Percentiles rank a stretch among this genome's conserved stretches.
Conservation (phyloP, 2,797 vertebrate species). For the Darevskia nairensis region DNA sequence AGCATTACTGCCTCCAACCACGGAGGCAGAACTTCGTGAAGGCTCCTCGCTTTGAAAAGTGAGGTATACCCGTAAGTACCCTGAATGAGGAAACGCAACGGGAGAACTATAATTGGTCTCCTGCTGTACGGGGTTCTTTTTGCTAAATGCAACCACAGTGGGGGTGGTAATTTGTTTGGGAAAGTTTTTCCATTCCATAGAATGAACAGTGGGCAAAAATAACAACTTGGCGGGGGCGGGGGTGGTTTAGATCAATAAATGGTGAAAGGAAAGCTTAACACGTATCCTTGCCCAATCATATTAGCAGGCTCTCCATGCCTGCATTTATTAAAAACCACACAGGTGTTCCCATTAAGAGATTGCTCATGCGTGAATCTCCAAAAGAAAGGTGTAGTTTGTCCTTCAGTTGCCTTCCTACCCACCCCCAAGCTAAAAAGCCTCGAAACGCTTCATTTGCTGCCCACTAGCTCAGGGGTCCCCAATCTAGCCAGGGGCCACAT, state of each 20-base stretch:
- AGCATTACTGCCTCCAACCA: too few relatives aligned
- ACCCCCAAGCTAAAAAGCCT: neutral
- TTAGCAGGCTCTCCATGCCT: neutral
- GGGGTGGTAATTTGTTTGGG: neutral
- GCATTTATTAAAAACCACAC: neutral
- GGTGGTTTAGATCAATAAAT: neutral
- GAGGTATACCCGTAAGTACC: neutral
- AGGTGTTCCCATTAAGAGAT: neutral
- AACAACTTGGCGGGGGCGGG: too few relatives aligned
- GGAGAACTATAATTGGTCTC: neutral
- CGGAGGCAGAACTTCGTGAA: too few relatives aligned
- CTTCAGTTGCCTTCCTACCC: neutral
- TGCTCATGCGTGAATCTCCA: neutral
- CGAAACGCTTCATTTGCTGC: neutral
- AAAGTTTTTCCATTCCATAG: neutral
- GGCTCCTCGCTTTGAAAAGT: neutral
- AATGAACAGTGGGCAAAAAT: neutral
- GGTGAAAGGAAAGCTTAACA: neutral
- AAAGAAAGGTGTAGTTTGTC: neutral
- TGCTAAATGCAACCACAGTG: neutral
- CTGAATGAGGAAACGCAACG: neutral
- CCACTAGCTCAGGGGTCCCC: neutral
- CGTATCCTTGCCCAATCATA: neutral
- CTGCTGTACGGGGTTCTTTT: neutral
- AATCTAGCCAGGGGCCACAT: too few relatives aligned